These are phyloP conservation scores for Zaprionus gabonicus DNA, from an alignment of 1,140 invertebrate species.

Conservation along the genomic window DNA sequence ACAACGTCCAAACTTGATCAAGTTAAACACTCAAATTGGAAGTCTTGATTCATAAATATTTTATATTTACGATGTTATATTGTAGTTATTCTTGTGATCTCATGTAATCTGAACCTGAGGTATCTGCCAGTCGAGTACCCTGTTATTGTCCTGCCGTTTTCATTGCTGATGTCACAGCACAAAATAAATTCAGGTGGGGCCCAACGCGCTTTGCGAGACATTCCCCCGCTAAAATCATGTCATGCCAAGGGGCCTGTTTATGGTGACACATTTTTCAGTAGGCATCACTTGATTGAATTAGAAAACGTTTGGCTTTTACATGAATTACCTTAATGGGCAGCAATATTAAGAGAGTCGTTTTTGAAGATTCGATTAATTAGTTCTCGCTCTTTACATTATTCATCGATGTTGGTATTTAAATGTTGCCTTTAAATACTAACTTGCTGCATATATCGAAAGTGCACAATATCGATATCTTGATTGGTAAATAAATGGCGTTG, in stretches of 20 bases:
- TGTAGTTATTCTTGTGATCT: not conserved
- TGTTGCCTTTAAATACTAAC: not conserved
- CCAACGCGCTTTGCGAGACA: not conserved
- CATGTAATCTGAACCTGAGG: not conserved
- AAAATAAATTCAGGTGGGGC: not conserved
- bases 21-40: not conserved
- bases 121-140: not conserved
- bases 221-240: not conserved
- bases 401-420: not conserved
- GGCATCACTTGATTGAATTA: conserved; percentile 3
- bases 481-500: too few species aligned
- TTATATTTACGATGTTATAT: too few species aligned
- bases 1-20: too few species aligned
- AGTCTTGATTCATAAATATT: not conserved
- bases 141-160: not conserved
- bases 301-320: not conserved
- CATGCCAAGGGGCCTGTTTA: conserved; percentile 1
- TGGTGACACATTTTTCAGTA: not conserved
- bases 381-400: not conserved
- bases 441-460: too few species aligned
- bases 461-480: too few species aligned
- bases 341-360: not conserved
- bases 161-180: not conserved
- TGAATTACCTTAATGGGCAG: not conserved
- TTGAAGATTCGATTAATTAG: not conserved